Evolutionary conservation across 2,113 vertebrate species (phyloP).

Genomic region (Sula dactylatra): DNA sequence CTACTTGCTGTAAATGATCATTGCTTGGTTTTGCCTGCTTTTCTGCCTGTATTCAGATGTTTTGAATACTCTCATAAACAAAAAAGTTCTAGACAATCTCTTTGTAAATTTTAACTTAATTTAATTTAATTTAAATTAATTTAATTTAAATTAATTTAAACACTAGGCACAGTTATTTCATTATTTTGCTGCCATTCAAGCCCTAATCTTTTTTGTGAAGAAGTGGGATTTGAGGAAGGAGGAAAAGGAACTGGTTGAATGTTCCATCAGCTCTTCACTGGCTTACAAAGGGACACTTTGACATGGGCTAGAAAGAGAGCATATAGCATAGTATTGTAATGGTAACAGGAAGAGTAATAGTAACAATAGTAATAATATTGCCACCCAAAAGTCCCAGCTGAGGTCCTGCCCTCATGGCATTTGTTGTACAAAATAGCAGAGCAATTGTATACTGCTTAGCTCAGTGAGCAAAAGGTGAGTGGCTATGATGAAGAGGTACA

Average conservation of each 20-base stretch:
- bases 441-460: neutral
- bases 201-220: neutral
- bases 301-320: neutral
- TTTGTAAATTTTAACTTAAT: neutral
- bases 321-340: neutral
- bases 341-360: neutral
- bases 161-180: neutral
- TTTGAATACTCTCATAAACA: neutral
- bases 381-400: neutral
- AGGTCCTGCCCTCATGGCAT: neutral
- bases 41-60: neutral
- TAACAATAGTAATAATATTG: neutral
- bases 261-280: neutral
- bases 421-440: neutral
- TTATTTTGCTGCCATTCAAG: neutral
- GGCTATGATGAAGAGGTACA: neutral
- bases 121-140: too few species aligned
- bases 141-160: too few species aligned
- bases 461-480: neutral
- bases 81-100: too few species aligned
- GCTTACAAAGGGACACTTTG: neutral
- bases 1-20: neutral
- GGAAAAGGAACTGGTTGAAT: neutral
- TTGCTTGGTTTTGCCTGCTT: neutral
- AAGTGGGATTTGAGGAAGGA: neutral